Percentiles rank a stretch among this genome's conserved stretches.
These are phyloP conservation scores for Cephalopachus bancanus DNA, from an alignment of 2,797 vertebrate species.

Conservation along the genomic window DNA sequence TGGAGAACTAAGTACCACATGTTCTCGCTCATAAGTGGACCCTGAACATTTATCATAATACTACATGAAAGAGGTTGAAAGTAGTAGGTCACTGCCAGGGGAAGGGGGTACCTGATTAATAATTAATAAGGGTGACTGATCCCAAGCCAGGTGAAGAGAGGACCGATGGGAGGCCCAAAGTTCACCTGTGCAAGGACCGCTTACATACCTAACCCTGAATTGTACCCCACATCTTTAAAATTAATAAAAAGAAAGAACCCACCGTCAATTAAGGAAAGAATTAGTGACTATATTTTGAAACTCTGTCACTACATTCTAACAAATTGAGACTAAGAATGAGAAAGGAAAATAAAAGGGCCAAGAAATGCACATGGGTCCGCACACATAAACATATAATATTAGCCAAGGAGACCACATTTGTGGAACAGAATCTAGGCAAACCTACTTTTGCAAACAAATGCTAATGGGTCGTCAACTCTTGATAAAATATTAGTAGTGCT, in stretches of 20 bases:
- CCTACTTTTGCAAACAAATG: slow-evolving; percentile 60
- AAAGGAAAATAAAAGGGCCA: slow-evolving; percentile 33
- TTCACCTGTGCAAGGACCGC: too few relatives aligned
- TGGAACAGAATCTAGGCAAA: slow-evolving; percentile 54
- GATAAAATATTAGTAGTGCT: slow-evolving; percentile 71
- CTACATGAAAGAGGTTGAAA: too few relatives aligned
- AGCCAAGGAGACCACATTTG: slow-evolving; percentile 36
- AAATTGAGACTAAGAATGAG: background rate
- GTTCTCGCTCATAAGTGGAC: too few relatives aligned
- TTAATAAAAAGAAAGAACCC: slow-evolving; percentile 8
- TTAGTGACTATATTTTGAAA: slow-evolving; percentile 67
- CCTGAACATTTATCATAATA: too few relatives aligned
- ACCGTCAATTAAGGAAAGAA: slow-evolving; percentile 70
- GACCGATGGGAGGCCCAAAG: too few relatives aligned
- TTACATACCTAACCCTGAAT: too few relatives aligned
- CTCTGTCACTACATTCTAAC: slow-evolving; percentile 33
- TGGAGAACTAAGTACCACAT: too few relatives aligned
- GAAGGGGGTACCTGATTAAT: too few relatives aligned
- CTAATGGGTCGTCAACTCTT: slow-evolving; percentile 75
- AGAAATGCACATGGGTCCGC: background rate
- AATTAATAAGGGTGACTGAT: too few relatives aligned
- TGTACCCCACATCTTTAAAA: too few relatives aligned
- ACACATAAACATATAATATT: background rate
- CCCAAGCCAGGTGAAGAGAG: too few relatives aligned
- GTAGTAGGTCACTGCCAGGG: too few relatives aligned